These are phyloP conservation scores for Propithecus coquereli DNA, from an alignment of 2,113 vertebrate genomes.

Conservation along the genomic window DNA sequence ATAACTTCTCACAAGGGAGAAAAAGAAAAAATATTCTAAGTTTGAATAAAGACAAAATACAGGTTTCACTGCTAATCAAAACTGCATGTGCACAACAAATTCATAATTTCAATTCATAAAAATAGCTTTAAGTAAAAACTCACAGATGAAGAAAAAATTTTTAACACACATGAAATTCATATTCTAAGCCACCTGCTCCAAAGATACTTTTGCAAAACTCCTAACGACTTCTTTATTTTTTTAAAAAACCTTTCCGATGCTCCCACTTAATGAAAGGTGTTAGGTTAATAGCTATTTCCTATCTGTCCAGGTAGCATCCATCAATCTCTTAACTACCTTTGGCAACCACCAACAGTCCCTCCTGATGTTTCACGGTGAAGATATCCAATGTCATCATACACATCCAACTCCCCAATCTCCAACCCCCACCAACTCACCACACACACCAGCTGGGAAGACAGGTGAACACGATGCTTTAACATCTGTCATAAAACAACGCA, in stretches of 20 bases:
- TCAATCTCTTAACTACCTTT: slow-evolving; percentile 69
- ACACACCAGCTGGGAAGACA: slow-evolving; percentile 65
- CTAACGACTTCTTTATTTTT: slow-evolving; percentile 23
- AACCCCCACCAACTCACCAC: slow-evolving; percentile 32
- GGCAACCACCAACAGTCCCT: slow-evolving; percentile 72
- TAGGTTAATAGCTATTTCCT: slow-evolving; percentile 69
- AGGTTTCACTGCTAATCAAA: slow-evolving; percentile 45
- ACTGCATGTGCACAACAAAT: slow-evolving; percentile 17
- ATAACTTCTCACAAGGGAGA: neutral
- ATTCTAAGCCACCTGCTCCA: slow-evolving; percentile 45
- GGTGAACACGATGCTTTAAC: slow-evolving; percentile 63
- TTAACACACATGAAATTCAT: slow-evolving; percentile 43
- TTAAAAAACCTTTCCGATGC: neutral
- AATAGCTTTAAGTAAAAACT: slow-evolving; percentile 43
- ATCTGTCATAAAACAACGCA: neutral
- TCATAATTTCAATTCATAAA: slow-evolving; percentile 45
- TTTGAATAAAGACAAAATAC: slow-evolving; percentile 24
- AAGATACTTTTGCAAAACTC: slow-evolving; percentile 55
- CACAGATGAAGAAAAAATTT: slow-evolving; percentile 51
- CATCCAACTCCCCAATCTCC: neutral
- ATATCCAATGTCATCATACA: slow-evolving; percentile 67
- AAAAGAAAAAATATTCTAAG: neutral
- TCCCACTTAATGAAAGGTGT: slow-evolving; percentile 51
- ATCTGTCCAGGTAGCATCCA: slow-evolving; percentile 73
- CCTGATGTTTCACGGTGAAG: slow-evolving; percentile 57